Percentiles rank a stretch among this genome's conserved stretches.
Conservation (phyloP, 2,888 invertebrate genomes). For the Lampropteryx suffumata region DNA sequence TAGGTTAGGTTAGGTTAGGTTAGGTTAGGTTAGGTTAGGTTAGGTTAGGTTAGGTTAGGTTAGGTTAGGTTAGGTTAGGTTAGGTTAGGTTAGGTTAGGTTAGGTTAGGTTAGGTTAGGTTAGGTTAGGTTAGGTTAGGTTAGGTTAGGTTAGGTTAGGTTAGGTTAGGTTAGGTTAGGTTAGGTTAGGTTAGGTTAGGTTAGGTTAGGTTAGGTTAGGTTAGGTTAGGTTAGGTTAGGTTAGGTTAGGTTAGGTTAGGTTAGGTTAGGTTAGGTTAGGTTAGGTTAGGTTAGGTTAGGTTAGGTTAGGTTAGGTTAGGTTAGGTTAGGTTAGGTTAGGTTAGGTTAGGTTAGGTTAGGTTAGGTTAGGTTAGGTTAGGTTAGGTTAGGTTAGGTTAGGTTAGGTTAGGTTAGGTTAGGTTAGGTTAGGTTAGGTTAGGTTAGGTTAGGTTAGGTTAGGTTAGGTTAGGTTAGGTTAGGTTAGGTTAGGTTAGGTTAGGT, state of each 20-base stretch:
- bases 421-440: constrained; percentile 26
- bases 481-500: constrained; percentile 21
- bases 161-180: constrained; percentile 32
- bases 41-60: no score
- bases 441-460: constrained; percentile 24
- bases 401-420: constrained; percentile 33
- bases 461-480: constrained; percentile 24
- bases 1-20: constrained; percentile 26
- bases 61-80: constrained; percentile 24
- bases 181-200: constrained; percentile 32
- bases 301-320: constrained; percentile 27
- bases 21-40: constrained; percentile 28
- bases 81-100: constrained; percentile 21
- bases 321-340: constrained; percentile 29
- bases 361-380: constrained; percentile 33
- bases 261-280: constrained; percentile 29
- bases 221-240: constrained; percentile 32
- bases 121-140: constrained; percentile 39
- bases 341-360: constrained; percentile 28
- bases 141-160: constrained; percentile 29
- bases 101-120: constrained; percentile 36
- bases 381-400: constrained; percentile 36
- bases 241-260: constrained; percentile 3
- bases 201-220: constrained; percentile 26
- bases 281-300: constrained; percentile 26